A percentile compares a stretch with the other conserved stretches of the same genome.
Evolutionary conservation across 2,888 invertebrate genomes (phyloP).

Genomic region (Agriopis aurantiaria): DNA sequence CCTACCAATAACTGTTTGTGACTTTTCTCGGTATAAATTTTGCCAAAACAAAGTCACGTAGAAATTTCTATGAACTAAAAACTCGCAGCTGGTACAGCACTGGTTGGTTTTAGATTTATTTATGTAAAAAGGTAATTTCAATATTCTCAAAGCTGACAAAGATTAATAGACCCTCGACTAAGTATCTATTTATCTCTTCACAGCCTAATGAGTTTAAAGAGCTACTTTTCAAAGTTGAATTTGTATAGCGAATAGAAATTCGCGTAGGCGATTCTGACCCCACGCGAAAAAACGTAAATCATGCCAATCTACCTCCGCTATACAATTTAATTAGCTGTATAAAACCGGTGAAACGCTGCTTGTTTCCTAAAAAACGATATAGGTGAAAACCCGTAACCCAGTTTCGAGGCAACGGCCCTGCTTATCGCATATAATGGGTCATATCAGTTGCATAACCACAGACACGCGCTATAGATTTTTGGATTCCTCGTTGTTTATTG

Average conservation of each 20-base stretch:
- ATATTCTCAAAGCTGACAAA: conserved; percentile 8
- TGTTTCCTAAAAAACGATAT: conserved; percentile 7
- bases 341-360: conserved; percentile 3
- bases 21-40: not conserved
- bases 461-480: conserved; percentile 10
- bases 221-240: conserved; percentile 20
- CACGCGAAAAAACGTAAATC: conserved; percentile 23
- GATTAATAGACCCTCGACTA: conserved; percentile 1
- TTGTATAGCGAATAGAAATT: conserved; percentile 11
- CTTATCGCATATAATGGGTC: conserved; percentile 30
- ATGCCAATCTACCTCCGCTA: not conserved
- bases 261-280: conserved; percentile 5
- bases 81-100: not conserved
- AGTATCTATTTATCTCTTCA: conserved; percentile 3
- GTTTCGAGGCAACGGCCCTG: conserved; percentile 37
- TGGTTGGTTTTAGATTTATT: not conserved
- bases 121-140: not conserved
- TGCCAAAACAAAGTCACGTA: not conserved
- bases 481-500: not conserved
- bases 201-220: conserved; percentile 15
- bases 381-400: conserved; percentile 38
- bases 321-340: conserved; percentile 10
- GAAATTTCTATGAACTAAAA: not conserved
- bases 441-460: conserved; percentile 38
- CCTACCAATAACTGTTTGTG: not conserved